Evolutionary conservation across 2,797 vertebrate species (phyloP).

Genomic region (Sphaeramia orbicularis): DNA sequence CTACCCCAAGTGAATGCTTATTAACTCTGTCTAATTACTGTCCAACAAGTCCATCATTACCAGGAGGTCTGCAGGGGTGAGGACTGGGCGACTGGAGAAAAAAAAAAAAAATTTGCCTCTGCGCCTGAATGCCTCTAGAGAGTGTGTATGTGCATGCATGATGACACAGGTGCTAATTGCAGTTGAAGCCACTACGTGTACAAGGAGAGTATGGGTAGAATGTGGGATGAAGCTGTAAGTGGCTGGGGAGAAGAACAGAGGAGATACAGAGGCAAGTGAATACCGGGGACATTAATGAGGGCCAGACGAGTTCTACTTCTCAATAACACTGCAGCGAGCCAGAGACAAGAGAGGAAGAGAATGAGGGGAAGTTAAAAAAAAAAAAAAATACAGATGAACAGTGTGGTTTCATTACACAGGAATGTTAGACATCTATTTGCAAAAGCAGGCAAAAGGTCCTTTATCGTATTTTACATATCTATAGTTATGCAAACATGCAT

Average conservation of each 20-base stretch:
- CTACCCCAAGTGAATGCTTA: conserved; percentile 43
- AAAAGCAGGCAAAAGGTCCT: conserved; percentile 28
- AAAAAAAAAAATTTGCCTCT: too few relatives aligned
- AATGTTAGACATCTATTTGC: conserved; percentile 45
- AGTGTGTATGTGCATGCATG: conserved; percentile 25
- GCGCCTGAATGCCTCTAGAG: conserved; percentile 26
- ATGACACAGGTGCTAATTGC: conserved; percentile 70
- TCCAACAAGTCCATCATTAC: conserved; percentile 64
- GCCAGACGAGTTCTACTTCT: conserved; percentile 63
- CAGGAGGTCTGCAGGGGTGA: conserved; percentile 50
- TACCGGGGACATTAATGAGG: conserved; percentile 75
- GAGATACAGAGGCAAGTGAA: conserved; percentile 60
- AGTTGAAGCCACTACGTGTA: conserved; percentile 58
- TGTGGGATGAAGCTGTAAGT: conserved; percentile 68
- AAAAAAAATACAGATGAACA: conserved; percentile 31
- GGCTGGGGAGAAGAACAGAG: conserved; percentile 53
- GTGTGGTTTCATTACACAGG: conserved; percentile 51
- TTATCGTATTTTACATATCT: conserved; percentile 5
- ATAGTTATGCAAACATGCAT: conserved; percentile 18
- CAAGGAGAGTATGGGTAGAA: conserved; percentile 55
- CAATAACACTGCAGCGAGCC: conserved; percentile 57
- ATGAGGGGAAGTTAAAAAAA: conserved; percentile 31
- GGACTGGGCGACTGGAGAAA: conserved; percentile 38
- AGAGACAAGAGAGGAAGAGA: conserved; percentile 35
- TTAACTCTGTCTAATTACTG: conserved; percentile 71